Conservation (phyloP, 2,797 vertebrate genomes). For the Semaprochilodus insignis region DNA sequence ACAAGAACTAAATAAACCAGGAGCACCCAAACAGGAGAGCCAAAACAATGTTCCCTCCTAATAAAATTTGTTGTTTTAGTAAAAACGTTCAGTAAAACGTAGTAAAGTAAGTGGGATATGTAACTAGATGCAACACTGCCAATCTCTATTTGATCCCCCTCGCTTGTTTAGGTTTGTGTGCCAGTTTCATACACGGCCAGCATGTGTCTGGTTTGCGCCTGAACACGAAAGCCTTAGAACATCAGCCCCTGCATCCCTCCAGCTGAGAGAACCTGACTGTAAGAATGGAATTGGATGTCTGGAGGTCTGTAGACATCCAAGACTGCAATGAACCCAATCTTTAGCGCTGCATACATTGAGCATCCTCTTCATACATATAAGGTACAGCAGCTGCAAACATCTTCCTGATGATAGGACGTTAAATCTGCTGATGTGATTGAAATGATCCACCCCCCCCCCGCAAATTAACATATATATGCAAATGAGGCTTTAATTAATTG, state of each 20-base stretch:
- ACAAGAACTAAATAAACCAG: too few species aligned
- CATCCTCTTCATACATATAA: slow-evolving; percentile 53
- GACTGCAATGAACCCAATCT: slow-evolving; percentile 70
- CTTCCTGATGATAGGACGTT: slow-evolving; percentile 24
- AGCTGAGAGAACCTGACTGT: slow-evolving; percentile 66
- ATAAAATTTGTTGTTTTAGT: too few species aligned
- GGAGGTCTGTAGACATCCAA: slow-evolving; percentile 69
- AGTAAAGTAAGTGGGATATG: too few species aligned
- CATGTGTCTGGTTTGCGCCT: too few species aligned
- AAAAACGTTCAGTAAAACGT: too few species aligned
- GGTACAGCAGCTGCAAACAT: slow-evolving; percentile 52
- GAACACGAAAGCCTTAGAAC: too few species aligned
- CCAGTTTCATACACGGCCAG: too few species aligned
- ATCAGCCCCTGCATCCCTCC: slow-evolving; percentile 52
- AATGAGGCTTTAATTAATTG: slow-evolving; percentile 81
- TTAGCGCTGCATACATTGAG: slow-evolving; percentile 22
- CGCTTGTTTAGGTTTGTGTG: too few species aligned
- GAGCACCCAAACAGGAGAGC: too few species aligned
- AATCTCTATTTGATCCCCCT: too few species aligned
- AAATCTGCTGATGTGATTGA: slow-evolving; percentile 69
- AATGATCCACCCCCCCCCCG: slow-evolving; percentile 66
- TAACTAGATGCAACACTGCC: too few species aligned
- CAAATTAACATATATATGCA: slow-evolving; percentile 82
- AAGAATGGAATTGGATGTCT: slow-evolving; percentile 70
- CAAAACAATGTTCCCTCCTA: too few species aligned